Evolutionary conservation across 2,888 invertebrate genomes (phyloP).

Genomic region (Arctia plantaginis): DNA sequence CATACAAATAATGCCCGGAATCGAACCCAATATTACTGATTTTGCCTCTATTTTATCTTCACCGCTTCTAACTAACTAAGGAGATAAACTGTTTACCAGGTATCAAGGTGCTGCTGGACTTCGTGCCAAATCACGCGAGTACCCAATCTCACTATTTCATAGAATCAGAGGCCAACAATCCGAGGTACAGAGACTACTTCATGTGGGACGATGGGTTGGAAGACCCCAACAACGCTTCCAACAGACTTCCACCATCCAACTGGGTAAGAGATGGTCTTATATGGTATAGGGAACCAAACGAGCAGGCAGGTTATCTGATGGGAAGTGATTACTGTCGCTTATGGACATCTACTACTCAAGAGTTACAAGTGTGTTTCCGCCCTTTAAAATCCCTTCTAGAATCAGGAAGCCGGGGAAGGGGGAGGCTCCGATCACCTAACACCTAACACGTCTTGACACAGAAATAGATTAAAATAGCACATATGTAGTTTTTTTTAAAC

Average conservation of each 20-base stretch:
- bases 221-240: conserved; percentile 67
- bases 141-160: conserved; percentile 93
- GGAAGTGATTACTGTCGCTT: no score
- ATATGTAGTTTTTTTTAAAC: no score
- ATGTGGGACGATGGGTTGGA: conserved; percentile 89
- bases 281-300: background rate
- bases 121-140: conserved; percentile 90
- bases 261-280: conserved; percentile 70
- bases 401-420: no score
- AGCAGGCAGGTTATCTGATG: background rate
- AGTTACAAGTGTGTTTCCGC: background rate
- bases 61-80: no score
- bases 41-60: no score
- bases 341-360: no score
- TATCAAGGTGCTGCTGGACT: conserved; percentile 87
- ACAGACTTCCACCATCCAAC: conserved; percentile 80
- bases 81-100: conserved; percentile 55
- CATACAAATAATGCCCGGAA: no score
- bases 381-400: no score
- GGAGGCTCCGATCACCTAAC: no score
- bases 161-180: conserved; percentile 87
- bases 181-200: conserved; percentile 90
- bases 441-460: no score
- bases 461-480: no score
- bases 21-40: no score